phyloP scores from a whole-genome alignment of 1,140 invertebrate genomes.

The Drosophila watanabei region DNA sequence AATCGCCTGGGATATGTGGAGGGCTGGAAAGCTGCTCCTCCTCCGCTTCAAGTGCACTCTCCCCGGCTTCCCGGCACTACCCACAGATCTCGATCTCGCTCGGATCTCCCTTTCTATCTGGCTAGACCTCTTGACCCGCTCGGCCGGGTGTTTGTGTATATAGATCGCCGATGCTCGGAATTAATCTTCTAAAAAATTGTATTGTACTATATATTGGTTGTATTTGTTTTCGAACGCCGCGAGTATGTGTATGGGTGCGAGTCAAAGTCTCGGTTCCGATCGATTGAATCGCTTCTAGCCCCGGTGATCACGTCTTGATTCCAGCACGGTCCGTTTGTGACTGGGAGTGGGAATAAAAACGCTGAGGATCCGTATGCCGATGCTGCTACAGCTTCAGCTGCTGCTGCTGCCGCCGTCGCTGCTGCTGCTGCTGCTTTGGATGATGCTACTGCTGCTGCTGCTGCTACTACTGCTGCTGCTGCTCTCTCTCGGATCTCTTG shows the following conservation, averaged over 20 bases:
- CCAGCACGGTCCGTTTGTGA: constrained; percentile 77
- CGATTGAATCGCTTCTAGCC: constrained; percentile 39
- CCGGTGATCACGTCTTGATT: constrained; percentile 79
- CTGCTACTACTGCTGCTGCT: constrained; percentile 6
- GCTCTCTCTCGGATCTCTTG: constrained; percentile 33
- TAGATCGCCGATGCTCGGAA: constrained; percentile 59
- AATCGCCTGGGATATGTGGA: constrained; percentile 21
- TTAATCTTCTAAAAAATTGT: constrained; percentile 60
- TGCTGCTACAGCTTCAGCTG: constrained; percentile 26
- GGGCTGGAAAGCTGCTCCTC: constrained; percentile 41
- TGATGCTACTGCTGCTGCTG: constrained; percentile 27
- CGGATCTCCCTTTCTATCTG: constrained; percentile 47
- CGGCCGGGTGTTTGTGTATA: constrained; percentile 26
- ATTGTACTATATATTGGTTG: constrained; percentile 34
- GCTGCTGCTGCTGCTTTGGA: constrained; percentile 33
- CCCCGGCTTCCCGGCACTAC: constrained; percentile 19
- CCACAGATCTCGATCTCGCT: constrained; percentile 7
- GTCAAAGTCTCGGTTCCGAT: constrained; percentile 36
- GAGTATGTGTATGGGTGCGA: constrained; percentile 35
- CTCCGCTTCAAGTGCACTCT: constrained; percentile 21
- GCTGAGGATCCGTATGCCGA: constrained; percentile 68
- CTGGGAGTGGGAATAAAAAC: constrained; percentile 72
- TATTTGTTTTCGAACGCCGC: constrained; percentile 25
- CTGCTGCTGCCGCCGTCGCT: constrained; percentile 19
- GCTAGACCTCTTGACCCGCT: constrained; percentile 61